Percentiles rank a stretch among this genome's conserved stretches.
phyloP scores from a whole-genome alignment of 2,888 invertebrate species.

The Lobophora halterata region DNA sequence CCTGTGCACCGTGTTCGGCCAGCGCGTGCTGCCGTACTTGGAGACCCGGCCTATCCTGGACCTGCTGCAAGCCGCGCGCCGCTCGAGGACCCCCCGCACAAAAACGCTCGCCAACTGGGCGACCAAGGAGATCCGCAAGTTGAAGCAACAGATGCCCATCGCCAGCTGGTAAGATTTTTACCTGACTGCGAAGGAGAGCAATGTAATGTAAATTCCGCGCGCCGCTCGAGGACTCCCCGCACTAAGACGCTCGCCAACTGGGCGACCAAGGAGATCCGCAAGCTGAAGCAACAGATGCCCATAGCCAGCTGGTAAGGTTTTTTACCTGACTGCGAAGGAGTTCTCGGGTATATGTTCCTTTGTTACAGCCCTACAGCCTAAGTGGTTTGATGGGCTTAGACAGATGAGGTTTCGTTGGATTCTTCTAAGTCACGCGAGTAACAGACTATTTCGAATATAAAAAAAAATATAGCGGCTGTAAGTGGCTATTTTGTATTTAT shows the following conservation, averaged over 20 bases:
- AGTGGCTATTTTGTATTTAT: no score
- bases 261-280: constrained; percentile 97
- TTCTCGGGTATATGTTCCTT: no score
- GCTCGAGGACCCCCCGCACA: constrained; percentile 92
- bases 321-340: no score
- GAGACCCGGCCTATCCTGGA: constrained; percentile 92
- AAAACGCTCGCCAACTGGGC: constrained; percentile 98
- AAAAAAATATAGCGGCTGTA: no score
- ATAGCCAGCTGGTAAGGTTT: constrained; percentile 84
- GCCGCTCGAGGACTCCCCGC: constrained; percentile 91
- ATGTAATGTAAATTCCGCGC: no score
- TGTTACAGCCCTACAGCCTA: no score
- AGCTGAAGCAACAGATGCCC: constrained; percentile 86
- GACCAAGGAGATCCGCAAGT: constrained; percentile 94
- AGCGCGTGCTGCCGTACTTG: constrained; percentile 88
- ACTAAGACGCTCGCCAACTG: constrained; percentile 96
- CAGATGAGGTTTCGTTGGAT: no score
- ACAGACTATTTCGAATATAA: no score
- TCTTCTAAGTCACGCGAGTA: no score
- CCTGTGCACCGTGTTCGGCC: constrained; percentile 94
- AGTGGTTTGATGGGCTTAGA: no score
- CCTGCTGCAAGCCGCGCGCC: constrained; percentile 91
- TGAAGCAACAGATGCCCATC: constrained; percentile 84
- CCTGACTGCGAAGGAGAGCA: no score
- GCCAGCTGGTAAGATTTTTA: constrained; percentile 84